These are phyloP conservation scores for Alces alces DNA, from an alignment of 2,113 vertebrate genomes.

Conservation along the genomic window DNA sequence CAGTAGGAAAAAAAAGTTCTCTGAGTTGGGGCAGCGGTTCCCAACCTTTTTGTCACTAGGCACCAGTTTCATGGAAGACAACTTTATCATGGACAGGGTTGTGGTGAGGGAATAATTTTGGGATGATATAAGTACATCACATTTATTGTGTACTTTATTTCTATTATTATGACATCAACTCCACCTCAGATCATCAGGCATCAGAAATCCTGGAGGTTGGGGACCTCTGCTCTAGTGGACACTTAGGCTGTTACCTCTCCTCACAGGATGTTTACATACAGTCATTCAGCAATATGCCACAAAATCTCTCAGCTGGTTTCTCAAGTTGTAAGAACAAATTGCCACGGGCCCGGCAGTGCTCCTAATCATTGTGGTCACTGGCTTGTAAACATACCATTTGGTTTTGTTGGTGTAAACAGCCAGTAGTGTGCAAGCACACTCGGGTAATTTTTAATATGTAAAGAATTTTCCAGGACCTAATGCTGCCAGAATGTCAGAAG, in stretches of 20 bases:
- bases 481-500: constrained; percentile 76
- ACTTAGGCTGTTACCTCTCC: not conserved
- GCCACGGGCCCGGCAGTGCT: not conserved
- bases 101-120: not conserved
- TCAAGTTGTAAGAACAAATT: constrained; percentile 7
- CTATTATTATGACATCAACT: not conserved
- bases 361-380: not conserved
- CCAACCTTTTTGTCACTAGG: not conserved
- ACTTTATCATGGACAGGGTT: not conserved
- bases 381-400: not conserved
- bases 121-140: not conserved
- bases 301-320: not conserved
- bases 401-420: not conserved
- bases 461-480: constrained; percentile 72
- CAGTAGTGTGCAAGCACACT: not conserved
- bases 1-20: not conserved
- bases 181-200: not conserved
- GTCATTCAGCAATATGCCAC: constrained; percentile 3
- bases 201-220: not conserved
- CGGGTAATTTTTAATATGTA: not conserved
- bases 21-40: not conserved
- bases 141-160: not conserved
- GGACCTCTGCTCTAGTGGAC: not conserved
- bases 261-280: not conserved
- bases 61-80: not conserved